These are phyloP conservation scores for Oceanodroma leucorhoa DNA, from an alignment of 2,797 vertebrate genomes.

Conservation along the genomic window DNA sequence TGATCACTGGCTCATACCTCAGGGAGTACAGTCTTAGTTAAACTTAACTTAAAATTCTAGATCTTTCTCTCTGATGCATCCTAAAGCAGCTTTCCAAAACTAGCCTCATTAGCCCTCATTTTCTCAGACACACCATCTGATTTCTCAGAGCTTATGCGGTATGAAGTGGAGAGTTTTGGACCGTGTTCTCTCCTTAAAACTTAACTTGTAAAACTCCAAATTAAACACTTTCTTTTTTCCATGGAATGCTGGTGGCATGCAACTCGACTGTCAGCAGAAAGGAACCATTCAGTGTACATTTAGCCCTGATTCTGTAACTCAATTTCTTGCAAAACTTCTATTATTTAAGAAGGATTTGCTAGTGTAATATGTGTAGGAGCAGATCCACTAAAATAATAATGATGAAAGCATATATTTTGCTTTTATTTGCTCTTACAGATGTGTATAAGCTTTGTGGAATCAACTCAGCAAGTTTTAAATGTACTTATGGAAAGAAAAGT, in stretches of 20 bases:
- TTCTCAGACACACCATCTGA: not conserved
- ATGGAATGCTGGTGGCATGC: not conserved
- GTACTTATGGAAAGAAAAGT: not conserved
- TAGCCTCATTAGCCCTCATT: not conserved
- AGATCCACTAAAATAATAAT: not conserved
- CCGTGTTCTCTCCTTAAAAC: not conserved
- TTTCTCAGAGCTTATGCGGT: not conserved
- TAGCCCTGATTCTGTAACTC: not conserved
- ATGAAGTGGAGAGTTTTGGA: not conserved
- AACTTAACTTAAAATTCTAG: not conserved
- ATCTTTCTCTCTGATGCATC: not conserved
- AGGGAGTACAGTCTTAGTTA: not conserved
- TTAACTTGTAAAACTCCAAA: not conserved
- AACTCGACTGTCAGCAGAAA: not conserved
- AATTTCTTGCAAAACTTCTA: not conserved
- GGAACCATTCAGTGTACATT: not conserved
- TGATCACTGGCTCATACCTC: not conserved
- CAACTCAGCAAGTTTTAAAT: not conserved
- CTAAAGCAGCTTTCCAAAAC: not conserved
- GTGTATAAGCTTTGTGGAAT: not conserved
- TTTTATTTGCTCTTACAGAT: not conserved
- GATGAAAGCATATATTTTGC: not conserved
- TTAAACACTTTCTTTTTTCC: not conserved
- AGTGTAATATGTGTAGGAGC: not conserved
- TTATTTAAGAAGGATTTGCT: not conserved